These are phyloP conservation scores for Myrmophylax atrothorax DNA, from an alignment of 2,113 vertebrate genomes.

Conservation along the genomic window DNA sequence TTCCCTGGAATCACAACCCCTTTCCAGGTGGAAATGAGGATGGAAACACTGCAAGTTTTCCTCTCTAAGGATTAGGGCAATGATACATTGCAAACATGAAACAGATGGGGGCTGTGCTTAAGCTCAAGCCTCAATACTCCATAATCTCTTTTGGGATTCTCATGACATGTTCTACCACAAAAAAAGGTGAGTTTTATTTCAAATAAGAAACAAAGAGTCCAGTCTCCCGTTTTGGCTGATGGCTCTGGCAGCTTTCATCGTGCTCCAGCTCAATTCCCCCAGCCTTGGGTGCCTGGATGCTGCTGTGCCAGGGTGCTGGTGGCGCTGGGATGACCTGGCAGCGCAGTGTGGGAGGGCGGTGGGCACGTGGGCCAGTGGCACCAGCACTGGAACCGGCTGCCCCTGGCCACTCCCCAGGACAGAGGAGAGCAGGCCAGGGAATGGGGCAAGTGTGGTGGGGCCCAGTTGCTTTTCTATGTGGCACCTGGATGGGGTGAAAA, in stretches of 20 bases:
- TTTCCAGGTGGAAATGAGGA: not conserved
- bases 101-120: not conserved
- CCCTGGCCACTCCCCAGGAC: not conserved
- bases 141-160: not conserved
- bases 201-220: not conserved
- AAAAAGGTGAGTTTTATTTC: not conserved
- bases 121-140: not conserved
- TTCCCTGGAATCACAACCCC: not conserved
- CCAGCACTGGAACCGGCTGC: not conserved
- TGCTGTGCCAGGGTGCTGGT: not conserved
- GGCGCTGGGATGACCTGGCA: accelerated
- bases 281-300: not conserved
- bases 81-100: not conserved
- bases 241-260: not conserved
- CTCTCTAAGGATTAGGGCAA: too few relatives aligned
- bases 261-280: not conserved
- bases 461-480: not conserved
- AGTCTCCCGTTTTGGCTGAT: not conserved
- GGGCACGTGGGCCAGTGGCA: not conserved
- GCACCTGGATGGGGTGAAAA: not conserved
- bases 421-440: not conserved
- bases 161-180: accelerated
- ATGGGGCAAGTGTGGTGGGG: not conserved
- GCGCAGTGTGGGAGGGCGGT: accelerated
- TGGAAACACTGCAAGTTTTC: not conserved